Percentiles rank a stretch among this genome's conserved stretches.
These are phyloP conservation scores for Liposcelis brunnea DNA, from an alignment of 2,888 invertebrate genomes.

Conservation along the genomic window DNA sequence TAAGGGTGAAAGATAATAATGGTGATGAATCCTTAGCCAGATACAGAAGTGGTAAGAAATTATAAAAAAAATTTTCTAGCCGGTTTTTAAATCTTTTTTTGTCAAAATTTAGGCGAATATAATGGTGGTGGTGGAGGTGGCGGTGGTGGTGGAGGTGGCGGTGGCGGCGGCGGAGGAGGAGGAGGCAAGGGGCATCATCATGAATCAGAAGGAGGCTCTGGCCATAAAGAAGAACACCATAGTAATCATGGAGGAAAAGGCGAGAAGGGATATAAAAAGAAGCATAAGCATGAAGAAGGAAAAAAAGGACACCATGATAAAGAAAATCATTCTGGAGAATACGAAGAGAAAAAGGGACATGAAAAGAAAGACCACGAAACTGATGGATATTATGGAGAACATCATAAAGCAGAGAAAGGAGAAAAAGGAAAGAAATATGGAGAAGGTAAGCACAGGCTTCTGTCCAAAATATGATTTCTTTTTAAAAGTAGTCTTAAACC, in stretches of 20 bases:
- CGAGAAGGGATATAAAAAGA: constrained; percentile 46
- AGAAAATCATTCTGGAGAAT: constrained; percentile 43
- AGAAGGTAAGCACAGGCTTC: constrained; percentile 24
- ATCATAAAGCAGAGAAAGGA: constrained; percentile 48
- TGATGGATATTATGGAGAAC: constrained; percentile 43
- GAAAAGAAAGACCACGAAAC: constrained; percentile 44
- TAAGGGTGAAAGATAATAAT: too few relatives aligned
- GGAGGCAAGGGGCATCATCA: background rate
- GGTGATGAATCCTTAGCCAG: too few relatives aligned
- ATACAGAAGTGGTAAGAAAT: too few relatives aligned
- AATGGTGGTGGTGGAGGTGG: too few relatives aligned
- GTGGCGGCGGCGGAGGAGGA: constrained; percentile 9
- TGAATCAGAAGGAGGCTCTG: constrained; percentile 42
- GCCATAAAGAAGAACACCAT: constrained; percentile 48
- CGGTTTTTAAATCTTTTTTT: too few relatives aligned
- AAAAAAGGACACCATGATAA: constrained; percentile 51
- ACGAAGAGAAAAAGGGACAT: constrained; percentile 42
- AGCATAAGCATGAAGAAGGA: constrained; percentile 41
- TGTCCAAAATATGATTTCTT: too few relatives aligned
- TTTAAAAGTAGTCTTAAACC: too few relatives aligned
- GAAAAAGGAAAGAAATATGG: constrained; percentile 33
- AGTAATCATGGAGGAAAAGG: constrained; percentile 45
- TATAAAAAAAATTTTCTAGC: too few relatives aligned
- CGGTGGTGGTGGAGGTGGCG: too few relatives aligned
- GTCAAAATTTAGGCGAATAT: too few relatives aligned